Base-by-base conservation (phyloP, 2,888 invertebrate genomes). In the Tetheella fluctuosa region DNA sequence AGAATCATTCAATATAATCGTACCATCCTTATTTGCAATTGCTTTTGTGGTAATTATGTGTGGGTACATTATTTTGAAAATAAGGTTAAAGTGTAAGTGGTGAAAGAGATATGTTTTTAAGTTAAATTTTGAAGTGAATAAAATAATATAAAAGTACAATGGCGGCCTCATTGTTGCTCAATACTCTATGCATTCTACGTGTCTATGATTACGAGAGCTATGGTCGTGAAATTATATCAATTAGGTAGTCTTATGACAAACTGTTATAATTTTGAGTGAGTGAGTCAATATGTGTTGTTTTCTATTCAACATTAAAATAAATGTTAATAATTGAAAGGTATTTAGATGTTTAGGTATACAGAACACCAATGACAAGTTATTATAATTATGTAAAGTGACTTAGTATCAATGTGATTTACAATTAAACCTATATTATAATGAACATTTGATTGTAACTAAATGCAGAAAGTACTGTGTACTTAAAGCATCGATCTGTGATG, bases 21-120 rank as follows among this genome's bases (percentile, higher is more conserved):
- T 96, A 52, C 80, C 94, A 64, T 94, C 96, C 63, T 90, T 98
- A 66, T 73, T 96, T 20, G 82, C 87, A 0, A 93, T 97, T 62
- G 95, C 96, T 68, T 68, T 96, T 8, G 76, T 94, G 57, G 87
- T 97, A 54, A 94, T 96, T 69, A 77, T 95, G 37, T 75, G 93
- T 54, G 95, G 97, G 13, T 97, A 95, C 85, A 85, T 95, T 63
- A 94, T 96, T 56, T 93, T 98, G 73, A 94, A 94, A 76, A 88
- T 95, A 63, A 94, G 95, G 73, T 87, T 96, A 71, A 94, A 94
- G 79, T 87, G 91, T 73, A 93, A 90, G 79, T 93, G 91, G 91
- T 93, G 76, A n/a, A 15, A 5, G 4, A 20, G n/a, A 34, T 52
- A 42, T 58, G 15, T 58, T 28, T 55, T 15, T n/a, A 2, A 28